Evolutionary conservation across 2,113 vertebrate species (phyloP).

Genomic region (Chamaetylas fuelleborni): DNA sequence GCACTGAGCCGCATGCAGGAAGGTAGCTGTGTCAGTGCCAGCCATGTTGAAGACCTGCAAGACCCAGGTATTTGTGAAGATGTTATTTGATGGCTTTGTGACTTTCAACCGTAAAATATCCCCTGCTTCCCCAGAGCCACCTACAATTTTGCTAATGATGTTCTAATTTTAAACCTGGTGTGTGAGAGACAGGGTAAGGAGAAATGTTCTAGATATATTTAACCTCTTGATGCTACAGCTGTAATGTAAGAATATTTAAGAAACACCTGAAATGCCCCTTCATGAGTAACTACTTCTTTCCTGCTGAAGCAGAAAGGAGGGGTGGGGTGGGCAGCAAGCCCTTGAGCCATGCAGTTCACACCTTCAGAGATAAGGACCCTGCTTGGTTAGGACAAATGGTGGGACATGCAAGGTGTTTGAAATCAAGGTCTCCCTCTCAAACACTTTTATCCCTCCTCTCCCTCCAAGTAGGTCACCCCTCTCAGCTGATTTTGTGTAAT

Average conservation of each 20-base stretch:
- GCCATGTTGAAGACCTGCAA: conserved; percentile 41
- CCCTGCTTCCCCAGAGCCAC: not conserved
- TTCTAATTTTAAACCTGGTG: not conserved
- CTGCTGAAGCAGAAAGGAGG: not conserved
- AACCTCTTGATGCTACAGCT: not conserved
- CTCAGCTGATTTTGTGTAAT: not conserved
- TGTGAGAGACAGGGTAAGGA: not conserved
- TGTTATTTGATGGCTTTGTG: not conserved
- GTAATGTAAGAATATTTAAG: not conserved
- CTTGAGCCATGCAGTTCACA: not conserved
- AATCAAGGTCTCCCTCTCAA: conserved; percentile 14
- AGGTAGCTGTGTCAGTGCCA: not conserved
- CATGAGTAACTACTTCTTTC: not conserved
- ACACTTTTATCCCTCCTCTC: not conserved
- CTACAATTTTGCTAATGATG: not conserved
- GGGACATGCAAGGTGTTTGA: not conserved
- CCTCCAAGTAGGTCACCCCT: not conserved
- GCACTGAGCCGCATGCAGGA: not conserved
- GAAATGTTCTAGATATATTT: not conserved
- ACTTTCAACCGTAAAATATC: not conserved
- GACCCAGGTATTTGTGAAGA: conserved; percentile 22
- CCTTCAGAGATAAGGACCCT: not conserved
- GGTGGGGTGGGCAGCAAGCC: rapidly evolving
- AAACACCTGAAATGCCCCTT: not conserved
- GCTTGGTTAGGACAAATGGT: not conserved